Evolutionary conservation across 2,888 invertebrate species (phyloP), one percentile per base, ranked within the genome.

Genomic region (Isoperla grammatica): DNA sequence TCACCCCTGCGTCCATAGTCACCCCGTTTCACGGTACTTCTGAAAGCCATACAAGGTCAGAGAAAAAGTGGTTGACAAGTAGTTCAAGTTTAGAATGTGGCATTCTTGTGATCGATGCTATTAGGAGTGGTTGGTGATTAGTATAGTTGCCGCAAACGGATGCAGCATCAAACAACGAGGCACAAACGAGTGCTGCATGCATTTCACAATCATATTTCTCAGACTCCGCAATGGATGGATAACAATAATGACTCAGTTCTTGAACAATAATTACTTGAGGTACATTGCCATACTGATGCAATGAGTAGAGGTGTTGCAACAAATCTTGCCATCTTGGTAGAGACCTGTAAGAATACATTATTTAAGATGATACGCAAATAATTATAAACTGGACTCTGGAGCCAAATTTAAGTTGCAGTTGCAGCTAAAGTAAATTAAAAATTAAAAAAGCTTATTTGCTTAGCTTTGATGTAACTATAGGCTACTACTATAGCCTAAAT

Each of bases 231-330:
- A 68, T 45, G 19, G 39, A 5, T 17, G 53, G 61, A 19, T 65
- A 63, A 48, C 68, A 70, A 64, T 73, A 74, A 15, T 64, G 63
- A 49, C 73, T 71, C 56, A 73, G 68, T 23, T 67, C 65, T 23
- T 68, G 68, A 15, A 74, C 13, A 23, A 75, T 67, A 37, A 74
- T 66, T n/a, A 73, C 61, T 20, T 65, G 66, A 9, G 74, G 73
- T 22, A 68, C 57, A 65, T 69, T 67, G 19, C 68, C 68, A 71
- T 72, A 73, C 17, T 69, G 61, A 60, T 75, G 74, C 13, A 72
- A 66, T 5, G 69, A 65, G 61, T 71, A 71, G 15, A 75, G 62
- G 56, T 73, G 72, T 35, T 64, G 68, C 17, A 73, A 45, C 29
- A 75, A 67, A 50, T 71, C 70, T 55, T 69, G 66, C 61, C 68